Evolutionary conservation across 2,888 invertebrate species (phyloP), one percentile per base, ranked within the genome.

Genomic region (Tuta absoluta): DNA sequence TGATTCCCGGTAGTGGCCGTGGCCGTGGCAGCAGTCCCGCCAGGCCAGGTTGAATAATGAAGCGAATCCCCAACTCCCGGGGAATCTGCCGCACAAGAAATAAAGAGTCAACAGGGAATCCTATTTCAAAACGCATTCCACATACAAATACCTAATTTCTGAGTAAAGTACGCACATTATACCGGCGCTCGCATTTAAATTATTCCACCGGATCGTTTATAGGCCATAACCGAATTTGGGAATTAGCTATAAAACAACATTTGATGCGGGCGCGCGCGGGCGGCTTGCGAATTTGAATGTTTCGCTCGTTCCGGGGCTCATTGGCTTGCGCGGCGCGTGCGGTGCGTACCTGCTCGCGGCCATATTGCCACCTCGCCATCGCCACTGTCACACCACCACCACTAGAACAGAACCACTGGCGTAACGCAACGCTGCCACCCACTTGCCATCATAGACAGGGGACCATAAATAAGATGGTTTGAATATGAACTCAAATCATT

Each of bases 181-280:
- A 90, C 87, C 84, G 85, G 85, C 90, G 86, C 85, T 84, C 89
- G 89, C 89, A 86, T 91, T 91, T 91, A 91, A 91, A 91, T 91
- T 91, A 91, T 91, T 89, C 91, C 87, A 84, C 84, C 86, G 90
- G 89, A 91, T 91, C 91, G 91, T 91, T 91, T 91, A 91, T 91
- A 91, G 91, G 90, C 91, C 90, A 91, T 91, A 91, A 91, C 91
- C 82, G 91, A 91, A 91, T 91, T 91, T 91, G 87, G 91, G 90
- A 91, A 91, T 91, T 91, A 91, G 91, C 91, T 89, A 91, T 91
- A 91, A 91, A 91, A 91, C 91, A 91, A 90, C 91, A 91, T 91
- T 91, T 91, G 91, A 91, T 89, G 89, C 89, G 91, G 90, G 89
- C 86, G 84, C 88, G 88, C 88, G 90, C 89, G 89, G 88, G 89